Percentiles rank a stretch among this genome's conserved stretches.
Conservation (phyloP, 2,113 vertebrate genomes). For the cattle (Bos taurus) region ARS-UCD2.0 NC_037348.1:48816501-48817000, state of each 20-base stretch:
- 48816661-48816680: background rate
- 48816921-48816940: background rate
- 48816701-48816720: background rate
- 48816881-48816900: background rate
- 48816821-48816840: background rate
- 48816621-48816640: rapidly evolving
- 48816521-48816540: background rate
- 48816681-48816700: background rate
- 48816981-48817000: background rate
- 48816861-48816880: background rate
- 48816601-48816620: background rate
- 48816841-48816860: background rate
- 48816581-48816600: background rate
- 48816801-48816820: background rate
- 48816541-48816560: background rate
- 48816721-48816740: background rate
- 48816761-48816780: background rate
- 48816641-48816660: background rate
- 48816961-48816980: background rate
- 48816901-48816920: background rate
- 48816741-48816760: background rate
- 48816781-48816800: background rate
- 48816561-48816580: background rate
- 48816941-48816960: background rate
- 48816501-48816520: background rate